Conservation (phyloP, 2,797 vertebrate species). For the Nasua narica region DNA sequence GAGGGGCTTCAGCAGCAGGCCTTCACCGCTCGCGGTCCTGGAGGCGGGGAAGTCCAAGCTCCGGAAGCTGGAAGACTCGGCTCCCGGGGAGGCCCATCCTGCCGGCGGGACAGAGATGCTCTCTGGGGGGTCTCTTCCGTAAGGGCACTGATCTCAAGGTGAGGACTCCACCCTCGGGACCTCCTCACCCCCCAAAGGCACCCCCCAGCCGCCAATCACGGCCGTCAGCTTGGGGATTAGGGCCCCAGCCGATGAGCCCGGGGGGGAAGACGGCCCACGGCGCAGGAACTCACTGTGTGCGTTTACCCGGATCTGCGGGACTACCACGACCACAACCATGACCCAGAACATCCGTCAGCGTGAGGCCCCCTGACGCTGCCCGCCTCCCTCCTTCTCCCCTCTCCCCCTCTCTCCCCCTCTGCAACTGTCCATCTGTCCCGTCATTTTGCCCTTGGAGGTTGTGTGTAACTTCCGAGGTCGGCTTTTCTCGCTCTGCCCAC, state of each 20-base stretch:
- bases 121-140: background rate
- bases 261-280: accelerated
- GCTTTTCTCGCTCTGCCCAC: background rate
- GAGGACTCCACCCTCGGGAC: background rate
- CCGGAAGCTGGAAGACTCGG: accelerated
- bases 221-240: background rate
- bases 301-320: too few species aligned
- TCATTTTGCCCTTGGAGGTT: accelerated
- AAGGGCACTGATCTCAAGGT: background rate
- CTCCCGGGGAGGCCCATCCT: background rate
- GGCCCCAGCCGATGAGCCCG: accelerated
- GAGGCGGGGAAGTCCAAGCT: background rate
- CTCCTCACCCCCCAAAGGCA: background rate
- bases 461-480: accelerated
- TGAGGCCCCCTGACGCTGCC: accelerated
- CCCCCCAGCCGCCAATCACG: background rate
- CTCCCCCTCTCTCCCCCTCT: background rate
- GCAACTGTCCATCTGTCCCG: background rate
- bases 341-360: accelerated
- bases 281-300: accelerated
- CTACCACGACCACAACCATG: too few species aligned
- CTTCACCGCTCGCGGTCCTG: accelerated
- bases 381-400: accelerated
- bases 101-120: accelerated
- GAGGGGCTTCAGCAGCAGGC: background rate